Evolutionary conservation across 2,888 invertebrate genomes (phyloP).

Genomic region (Metopia argyrocephala): DNA sequence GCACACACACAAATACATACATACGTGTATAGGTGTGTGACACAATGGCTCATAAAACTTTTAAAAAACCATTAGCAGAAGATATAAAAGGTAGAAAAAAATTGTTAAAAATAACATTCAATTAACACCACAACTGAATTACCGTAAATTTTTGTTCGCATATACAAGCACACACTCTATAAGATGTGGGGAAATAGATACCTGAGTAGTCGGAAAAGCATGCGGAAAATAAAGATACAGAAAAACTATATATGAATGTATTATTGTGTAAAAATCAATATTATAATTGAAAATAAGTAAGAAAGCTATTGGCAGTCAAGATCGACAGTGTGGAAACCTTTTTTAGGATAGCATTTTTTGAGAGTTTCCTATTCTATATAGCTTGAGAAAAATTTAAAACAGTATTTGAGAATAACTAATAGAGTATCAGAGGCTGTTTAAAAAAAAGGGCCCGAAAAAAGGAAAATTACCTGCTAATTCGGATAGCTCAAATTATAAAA

Average conservation of each 20-base stretch:
- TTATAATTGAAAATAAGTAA: background rate
- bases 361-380: too few species aligned
- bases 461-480: too few species aligned
- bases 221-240: background rate
- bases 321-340: too few species aligned
- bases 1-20: background rate
- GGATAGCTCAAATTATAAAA: too few species aligned
- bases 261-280: background rate
- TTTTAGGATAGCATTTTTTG: too few species aligned
- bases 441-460: too few species aligned
- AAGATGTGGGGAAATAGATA: background rate
- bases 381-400: too few species aligned
- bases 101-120: conserved; percentile 47
- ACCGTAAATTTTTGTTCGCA: background rate
- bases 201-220: background rate
- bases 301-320: background rate
- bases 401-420: too few species aligned
- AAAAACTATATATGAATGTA: background rate
- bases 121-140: conserved; percentile 42
- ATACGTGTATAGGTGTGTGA: background rate
- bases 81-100: background rate
- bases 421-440: too few species aligned
- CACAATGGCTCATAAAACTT: conserved; percentile 42
- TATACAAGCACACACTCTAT: background rate
- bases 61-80: conserved; percentile 51